These are phyloP conservation scores for Stenichneumon culpator DNA, from an alignment of 2,888 invertebrate species.

Conservation along the genomic window DNA sequence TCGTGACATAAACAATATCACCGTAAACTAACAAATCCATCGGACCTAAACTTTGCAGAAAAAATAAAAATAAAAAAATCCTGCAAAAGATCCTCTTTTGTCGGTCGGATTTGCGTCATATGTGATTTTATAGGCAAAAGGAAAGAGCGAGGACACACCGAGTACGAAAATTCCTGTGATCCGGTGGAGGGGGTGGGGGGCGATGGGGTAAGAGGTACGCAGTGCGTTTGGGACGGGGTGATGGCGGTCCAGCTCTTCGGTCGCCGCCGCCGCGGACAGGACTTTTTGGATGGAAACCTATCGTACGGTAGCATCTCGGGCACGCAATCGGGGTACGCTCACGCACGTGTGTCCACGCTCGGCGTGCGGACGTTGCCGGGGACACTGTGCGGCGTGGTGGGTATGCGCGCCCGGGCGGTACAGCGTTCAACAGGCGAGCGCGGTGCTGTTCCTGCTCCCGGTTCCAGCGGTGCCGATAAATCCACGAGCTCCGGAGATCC, in stretches of 20 bases:
- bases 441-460: slow-evolving; percentile 46
- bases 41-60: neutral
- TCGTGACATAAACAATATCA: neutral
- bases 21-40: neutral
- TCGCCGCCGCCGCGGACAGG: slow-evolving; percentile 47
- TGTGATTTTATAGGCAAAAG: slow-evolving; percentile 10
- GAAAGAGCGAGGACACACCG: slow-evolving; percentile 2
- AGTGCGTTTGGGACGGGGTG: slow-evolving; percentile 1
- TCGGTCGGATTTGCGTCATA: slow-evolving; percentile 20
- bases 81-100: too few relatives aligned
- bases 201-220: slow-evolving; percentile 2
- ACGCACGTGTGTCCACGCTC: slow-evolving; percentile 65
- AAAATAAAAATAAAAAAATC: neutral
- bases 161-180: slow-evolving; percentile 28
- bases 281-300: slow-evolving; percentile 66
- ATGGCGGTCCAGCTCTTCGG: slow-evolving; percentile 18
- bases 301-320: slow-evolving; percentile 72
- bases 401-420: slow-evolving; percentile 22
- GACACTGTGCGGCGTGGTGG: slow-evolving; percentile 37
- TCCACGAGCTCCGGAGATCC: slow-evolving; percentile 71
- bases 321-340: slow-evolving; percentile 68
- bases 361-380: slow-evolving; percentile 41
- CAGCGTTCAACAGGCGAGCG: slow-evolving; percentile 24
- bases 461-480: slow-evolving; percentile 65
- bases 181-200: neutral